Evolutionary conservation across 2,113 vertebrate species (phyloP).

Genomic region (Oreocharis arfaki): DNA sequence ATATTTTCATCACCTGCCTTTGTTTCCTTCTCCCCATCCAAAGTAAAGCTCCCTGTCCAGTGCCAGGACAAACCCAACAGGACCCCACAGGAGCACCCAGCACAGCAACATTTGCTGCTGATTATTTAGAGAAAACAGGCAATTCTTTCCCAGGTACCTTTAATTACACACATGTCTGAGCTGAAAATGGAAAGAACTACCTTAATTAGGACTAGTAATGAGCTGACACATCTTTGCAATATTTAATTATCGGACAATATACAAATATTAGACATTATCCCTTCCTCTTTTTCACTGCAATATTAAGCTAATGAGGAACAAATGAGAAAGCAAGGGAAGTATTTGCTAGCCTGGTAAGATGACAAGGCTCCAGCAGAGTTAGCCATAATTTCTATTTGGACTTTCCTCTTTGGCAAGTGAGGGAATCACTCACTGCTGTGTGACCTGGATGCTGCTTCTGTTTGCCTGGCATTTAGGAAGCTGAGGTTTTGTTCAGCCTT

Average conservation of each 20-base stretch:
- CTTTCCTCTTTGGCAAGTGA: neutral
- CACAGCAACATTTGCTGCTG: neutral
- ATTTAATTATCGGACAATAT: neutral
- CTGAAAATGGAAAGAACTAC: neutral
- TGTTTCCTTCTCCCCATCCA: neutral
- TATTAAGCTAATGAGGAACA: neutral
- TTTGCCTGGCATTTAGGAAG: neutral
- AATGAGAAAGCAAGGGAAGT: neutral
- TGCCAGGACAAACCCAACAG: neutral
- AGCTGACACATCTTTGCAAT: neutral
- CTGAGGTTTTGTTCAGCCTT: neutral
- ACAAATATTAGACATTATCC: neutral
- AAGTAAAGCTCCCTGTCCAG: neutral
- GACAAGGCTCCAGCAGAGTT: neutral
- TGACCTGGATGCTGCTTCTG: neutral
- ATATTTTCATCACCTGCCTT: neutral
- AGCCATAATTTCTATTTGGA: neutral
- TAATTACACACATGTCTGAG: constrained; percentile 22
- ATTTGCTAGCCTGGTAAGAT: neutral
- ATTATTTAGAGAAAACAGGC: neutral
- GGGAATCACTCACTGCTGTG: neutral
- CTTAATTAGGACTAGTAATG: constrained; percentile 19
- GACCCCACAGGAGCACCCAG: neutral
- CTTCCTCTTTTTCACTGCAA: neutral
- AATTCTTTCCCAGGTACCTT: constrained; percentile 13